phyloP scores from a whole-genome alignment of 2,113 vertebrate species.

The Pterocles burchelli region DNA sequence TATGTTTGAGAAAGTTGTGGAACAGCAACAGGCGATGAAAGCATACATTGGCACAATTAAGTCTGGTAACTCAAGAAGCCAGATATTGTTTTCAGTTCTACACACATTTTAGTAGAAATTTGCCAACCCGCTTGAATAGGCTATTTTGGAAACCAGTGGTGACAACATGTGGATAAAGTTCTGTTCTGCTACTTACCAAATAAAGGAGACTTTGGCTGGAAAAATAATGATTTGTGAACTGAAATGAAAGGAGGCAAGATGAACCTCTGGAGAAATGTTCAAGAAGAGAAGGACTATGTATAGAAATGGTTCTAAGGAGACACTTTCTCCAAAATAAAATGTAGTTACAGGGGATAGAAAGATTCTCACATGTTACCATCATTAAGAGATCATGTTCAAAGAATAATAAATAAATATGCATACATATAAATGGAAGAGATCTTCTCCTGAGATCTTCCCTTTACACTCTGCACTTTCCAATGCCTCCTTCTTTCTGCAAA shows the following conservation, averaged over 20 bases:
- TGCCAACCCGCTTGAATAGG: slow-evolving; percentile 51
- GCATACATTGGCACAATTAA: slow-evolving; percentile 63
- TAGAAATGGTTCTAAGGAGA: not conserved
- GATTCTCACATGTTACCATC: not conserved
- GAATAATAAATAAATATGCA: not conserved
- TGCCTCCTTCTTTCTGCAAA: not conserved
- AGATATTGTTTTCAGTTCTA: slow-evolving; percentile 61
- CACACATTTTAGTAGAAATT: slow-evolving; percentile 34
- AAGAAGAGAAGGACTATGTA: not conserved
- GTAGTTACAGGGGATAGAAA: not conserved
- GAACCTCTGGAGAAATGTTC: slow-evolving; percentile 1
- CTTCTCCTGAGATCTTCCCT: not conserved
- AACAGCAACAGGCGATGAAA: slow-evolving; percentile 63
- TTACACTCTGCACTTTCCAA: not conserved
- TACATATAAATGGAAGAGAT: not conserved
- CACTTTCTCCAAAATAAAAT: not conserved
- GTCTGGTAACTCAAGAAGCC: slow-evolving; percentile 59
- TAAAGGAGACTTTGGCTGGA: slow-evolving; percentile 37
- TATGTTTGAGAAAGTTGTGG: slow-evolving; percentile 59
- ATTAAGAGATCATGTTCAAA: not conserved
- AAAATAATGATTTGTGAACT: slow-evolving; percentile 7
- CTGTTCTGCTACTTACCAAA: slow-evolving; percentile 52
- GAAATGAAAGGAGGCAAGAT: slow-evolving; percentile 13
- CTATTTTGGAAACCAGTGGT: slow-evolving; percentile 51
- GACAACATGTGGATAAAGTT: slow-evolving; percentile 64